Evolutionary conservation across 2,888 invertebrate species (phyloP), one percentile per base, ranked within the genome.

Genomic region (Venustoraphidia nigricollis): DNA sequence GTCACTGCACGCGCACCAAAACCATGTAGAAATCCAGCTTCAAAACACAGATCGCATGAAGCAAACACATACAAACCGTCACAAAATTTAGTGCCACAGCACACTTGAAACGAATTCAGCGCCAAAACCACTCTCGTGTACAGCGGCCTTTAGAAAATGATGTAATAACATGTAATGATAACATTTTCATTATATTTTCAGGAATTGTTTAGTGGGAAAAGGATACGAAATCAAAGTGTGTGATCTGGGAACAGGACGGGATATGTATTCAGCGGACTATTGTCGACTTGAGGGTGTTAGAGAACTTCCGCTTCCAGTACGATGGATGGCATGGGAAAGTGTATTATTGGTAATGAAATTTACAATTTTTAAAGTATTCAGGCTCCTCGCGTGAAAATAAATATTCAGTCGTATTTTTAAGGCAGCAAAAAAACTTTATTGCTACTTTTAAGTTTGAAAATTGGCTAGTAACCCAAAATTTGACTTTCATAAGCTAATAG

Each of bases 301-400:
- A 50, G 62, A 67, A 52, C 65, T 66, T 56, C 73, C 77, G 34
- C 69, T 90, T 57, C 89, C 90, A 14, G 78, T 91, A 56, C 72
- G 90, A 58, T 89, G 88, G 88, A 87, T 89, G 87, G 81, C 87
- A 17, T 88, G 87, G 86, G 88, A 89, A 64, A 83, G 83, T 61
- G 77, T 88, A 54, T 68, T 87, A 52, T 62, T 81, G 75, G 83
- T 83, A 66, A 73, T 27, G 27, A 27, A 27, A 27, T 6, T 27
- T 27, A 27, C 17, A 27, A 3, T 27, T 45, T 34, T 39, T 41
- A 39, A 35, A 45, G 13, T 34, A 17, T 2, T 17, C 17, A 17
- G 17, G 17, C 17, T 17, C 4, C 17, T 4, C 17, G 4, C 17
- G 4, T 17, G 17, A 17, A 17, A 17, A 17, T n/a, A 17, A 17